Conservation (phyloP, 2,888 invertebrate genomes). For the Bembecia ichneumoniformis region DNA sequence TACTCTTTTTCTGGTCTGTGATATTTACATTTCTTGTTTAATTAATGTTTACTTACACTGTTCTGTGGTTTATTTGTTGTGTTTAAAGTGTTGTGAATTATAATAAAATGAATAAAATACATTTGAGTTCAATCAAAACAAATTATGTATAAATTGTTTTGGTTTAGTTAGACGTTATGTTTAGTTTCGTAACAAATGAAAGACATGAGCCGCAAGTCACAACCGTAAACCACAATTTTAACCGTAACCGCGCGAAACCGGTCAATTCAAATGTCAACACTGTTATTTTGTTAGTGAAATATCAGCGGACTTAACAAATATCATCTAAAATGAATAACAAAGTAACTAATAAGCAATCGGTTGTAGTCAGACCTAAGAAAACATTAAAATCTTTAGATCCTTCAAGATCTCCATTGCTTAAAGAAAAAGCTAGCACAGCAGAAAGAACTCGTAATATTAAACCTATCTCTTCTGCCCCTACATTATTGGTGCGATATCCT, state of each 20-base stretch:
- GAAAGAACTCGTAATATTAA: constrained; percentile 20
- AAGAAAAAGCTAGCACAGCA: constrained; percentile 12
- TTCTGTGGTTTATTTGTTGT: too few relatives aligned
- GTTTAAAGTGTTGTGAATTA: too few relatives aligned
- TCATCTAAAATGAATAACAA: constrained; percentile 26
- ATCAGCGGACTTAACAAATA: constrained; percentile 49
- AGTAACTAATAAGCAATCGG: constrained; percentile 24
- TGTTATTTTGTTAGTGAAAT: constrained; percentile 40
- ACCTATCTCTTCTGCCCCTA: constrained; percentile 33
- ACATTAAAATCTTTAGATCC: constrained; percentile 52
- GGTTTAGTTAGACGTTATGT: too few relatives aligned
- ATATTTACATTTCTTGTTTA: too few relatives aligned
- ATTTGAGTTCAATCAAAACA: too few relatives aligned
- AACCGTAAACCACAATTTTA: constrained; percentile 12
- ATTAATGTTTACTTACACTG: too few relatives aligned
- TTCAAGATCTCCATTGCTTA: constrained; percentile 26
- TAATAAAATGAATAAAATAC: too few relatives aligned
- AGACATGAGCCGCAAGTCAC: too few relatives aligned
- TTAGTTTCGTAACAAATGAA: too few relatives aligned
- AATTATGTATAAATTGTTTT: too few relatives aligned
- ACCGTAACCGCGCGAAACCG: constrained; percentile 47
- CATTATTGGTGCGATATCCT: constrained; percentile 18
- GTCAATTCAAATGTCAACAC: constrained; percentile 40
- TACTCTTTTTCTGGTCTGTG: too few relatives aligned
- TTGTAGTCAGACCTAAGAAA: constrained; percentile 45